Base-by-base conservation (phyloP, 92 coral and sea anemone genomes). In the Metridium senile region DNA sequence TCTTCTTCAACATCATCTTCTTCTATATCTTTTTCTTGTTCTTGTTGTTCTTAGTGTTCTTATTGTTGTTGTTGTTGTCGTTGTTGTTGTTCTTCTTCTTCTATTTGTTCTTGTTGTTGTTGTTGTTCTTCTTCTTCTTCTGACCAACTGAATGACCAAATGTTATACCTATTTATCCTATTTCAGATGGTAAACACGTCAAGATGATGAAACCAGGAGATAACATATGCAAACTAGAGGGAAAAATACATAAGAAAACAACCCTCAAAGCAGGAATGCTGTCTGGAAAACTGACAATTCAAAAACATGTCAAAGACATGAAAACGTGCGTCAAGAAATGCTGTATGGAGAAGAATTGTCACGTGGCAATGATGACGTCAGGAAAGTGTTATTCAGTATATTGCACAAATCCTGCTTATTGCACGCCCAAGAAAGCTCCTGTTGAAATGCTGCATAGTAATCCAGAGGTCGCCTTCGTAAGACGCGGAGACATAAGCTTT, bases 321-420 rank as follows among this genome's bases (percentile, higher is more conserved):
- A 87, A 83, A 53, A 81, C 96, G 45, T 96, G 99, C 53, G 85
- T 96, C 53, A 77, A 83, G 72, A 82, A 91, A 71, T 96, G 99
- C 58, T 96, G 99, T 61, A 82, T 66, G 31, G 81, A 86, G 28
- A 84, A 89, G 56, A 81, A 89, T 43, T 96, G 99, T 53, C 97
- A 91, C 75, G 97, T 96, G 58, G 99, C 99, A 13, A 74, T 91
- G 87, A 96, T 96, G 99, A 86, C 88, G 91, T 92, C 93, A 58
- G 86, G 85, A 17, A 80, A 79, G 70, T 96, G 99, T 63, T 96
- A 92, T 79, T 87, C 99, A 0, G 98, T 96, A 22, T 84, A 85
- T 22, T 96, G 99, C 26, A 78, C 92, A 2, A 88, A 93, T 71
- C 72, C 80, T 22, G 96, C 87, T 39, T 96, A 82, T 75, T 96